A percentile compares a stretch with the other conserved stretches of the same genome.
These are phyloP conservation scores for Tachystola acroxantha DNA, from an alignment of 2,888 invertebrate genomes.

Conservation along the genomic window DNA sequence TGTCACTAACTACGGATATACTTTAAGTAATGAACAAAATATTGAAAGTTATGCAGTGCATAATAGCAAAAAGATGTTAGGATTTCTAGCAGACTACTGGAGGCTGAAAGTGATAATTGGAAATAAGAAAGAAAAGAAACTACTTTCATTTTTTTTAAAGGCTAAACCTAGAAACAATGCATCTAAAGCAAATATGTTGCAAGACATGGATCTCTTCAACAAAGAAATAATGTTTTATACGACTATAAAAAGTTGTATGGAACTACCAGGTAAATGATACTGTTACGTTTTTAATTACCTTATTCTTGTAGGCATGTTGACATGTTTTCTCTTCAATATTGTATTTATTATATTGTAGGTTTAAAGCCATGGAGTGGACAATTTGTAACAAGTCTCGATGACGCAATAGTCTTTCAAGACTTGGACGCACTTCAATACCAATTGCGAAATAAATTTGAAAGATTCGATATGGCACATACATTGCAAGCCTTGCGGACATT, in stretches of 20 bases:
- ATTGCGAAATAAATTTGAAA: constrained; percentile 44
- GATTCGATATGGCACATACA: constrained; percentile 67
- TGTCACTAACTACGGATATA: constrained; percentile 28
- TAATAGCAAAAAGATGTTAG: constrained; percentile 60
- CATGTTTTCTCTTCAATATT: not conserved
- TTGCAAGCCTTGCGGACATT: constrained; percentile 60
- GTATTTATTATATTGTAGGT: constrained; percentile 28
- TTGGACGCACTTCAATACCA: constrained; percentile 46
- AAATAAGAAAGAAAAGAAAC: constrained; percentile 22
- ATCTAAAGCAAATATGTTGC: constrained; percentile 59
- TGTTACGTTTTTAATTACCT: not conserved
- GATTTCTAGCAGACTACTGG: constrained; percentile 64
- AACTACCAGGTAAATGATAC: constrained; percentile 46
- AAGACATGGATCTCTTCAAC: constrained; percentile 47
- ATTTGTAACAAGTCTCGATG: constrained; percentile 37
- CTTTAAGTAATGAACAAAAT: constrained; percentile 23
- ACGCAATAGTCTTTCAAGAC: constrained; percentile 63
- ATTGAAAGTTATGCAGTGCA: constrained; percentile 34
- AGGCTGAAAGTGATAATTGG: constrained; percentile 43
- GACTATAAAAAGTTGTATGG: constrained; percentile 40
- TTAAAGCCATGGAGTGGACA: constrained; percentile 52
- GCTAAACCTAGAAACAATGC: constrained; percentile 46
- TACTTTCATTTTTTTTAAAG: constrained; percentile 53
- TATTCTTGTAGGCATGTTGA: too few relatives aligned
- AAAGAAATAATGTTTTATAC: constrained; percentile 55